phyloP scores from a whole-genome alignment of 2,888 invertebrate species.

The Oligia latruncula region DNA sequence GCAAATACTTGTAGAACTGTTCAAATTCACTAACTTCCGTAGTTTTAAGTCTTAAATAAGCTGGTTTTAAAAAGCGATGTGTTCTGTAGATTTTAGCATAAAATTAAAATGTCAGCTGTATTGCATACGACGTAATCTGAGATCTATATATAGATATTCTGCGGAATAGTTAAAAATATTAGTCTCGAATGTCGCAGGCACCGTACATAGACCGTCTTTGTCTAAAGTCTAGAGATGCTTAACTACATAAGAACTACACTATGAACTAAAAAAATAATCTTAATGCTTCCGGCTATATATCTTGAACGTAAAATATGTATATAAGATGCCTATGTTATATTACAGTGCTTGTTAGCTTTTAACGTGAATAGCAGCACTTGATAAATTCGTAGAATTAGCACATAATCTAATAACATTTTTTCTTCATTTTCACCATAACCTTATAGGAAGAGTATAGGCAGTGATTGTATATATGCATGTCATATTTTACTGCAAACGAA shows the following conservation, averaged over 20 bases:
- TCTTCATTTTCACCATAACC: neutral
- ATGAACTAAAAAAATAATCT: conserved; percentile 18
- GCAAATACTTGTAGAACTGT: conserved; percentile 32
- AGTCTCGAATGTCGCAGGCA: conserved; percentile 21
- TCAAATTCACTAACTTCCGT: conserved; percentile 23
- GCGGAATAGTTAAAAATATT: conserved; percentile 5
- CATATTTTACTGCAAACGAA: conserved; percentile 6
- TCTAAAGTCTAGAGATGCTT: conserved; percentile 32
- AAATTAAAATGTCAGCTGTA: conserved; percentile 13
- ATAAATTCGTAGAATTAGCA: conserved; percentile 37
- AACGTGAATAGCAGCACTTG: conserved; percentile 18
- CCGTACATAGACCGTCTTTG: conserved; percentile 27
- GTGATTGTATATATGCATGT: conserved; percentile 20
- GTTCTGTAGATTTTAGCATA: conserved; percentile 16
- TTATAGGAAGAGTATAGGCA: conserved; percentile 22
- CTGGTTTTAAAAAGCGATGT: conserved; percentile 28
- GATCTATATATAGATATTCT: conserved; percentile 23
- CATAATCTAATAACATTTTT: conserved; percentile 7
- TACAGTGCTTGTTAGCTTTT: conserved; percentile 8
- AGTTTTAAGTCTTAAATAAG: conserved; percentile 25
- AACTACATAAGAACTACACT: conserved; percentile 13
- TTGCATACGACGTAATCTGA: conserved; percentile 18
- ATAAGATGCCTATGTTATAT: conserved; percentile 14
- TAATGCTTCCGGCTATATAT: conserved; percentile 19
- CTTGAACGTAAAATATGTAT: conserved; percentile 37